Conservation (phyloP, 2,888 invertebrate genomes). For the Drosophila falleni region DNA sequence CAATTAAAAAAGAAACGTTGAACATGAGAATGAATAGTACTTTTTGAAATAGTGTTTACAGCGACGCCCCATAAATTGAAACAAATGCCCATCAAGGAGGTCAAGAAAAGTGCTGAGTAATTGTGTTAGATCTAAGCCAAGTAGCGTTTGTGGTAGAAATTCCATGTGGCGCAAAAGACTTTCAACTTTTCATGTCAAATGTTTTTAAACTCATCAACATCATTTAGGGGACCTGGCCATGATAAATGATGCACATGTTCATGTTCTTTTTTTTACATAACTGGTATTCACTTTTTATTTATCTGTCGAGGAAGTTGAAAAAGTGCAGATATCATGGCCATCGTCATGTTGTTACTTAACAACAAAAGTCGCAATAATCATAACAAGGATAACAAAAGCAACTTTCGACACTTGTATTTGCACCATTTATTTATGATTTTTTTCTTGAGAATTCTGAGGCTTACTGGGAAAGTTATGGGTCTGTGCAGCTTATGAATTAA, state of each 20-base stretch:
- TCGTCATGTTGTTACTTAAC: slow-evolving; percentile 32
- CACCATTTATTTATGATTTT: slow-evolving; percentile 13
- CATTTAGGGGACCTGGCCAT: slow-evolving; percentile 40
- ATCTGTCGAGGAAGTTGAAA: slow-evolving; percentile 49
- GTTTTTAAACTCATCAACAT: slow-evolving; percentile 52
- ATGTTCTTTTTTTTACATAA: slow-evolving; percentile 8
- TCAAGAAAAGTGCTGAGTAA: slow-evolving; percentile 38
- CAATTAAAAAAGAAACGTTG: slow-evolving; percentile 33
- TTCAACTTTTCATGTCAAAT: slow-evolving; percentile 55
- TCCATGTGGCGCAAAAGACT: slow-evolving; percentile 24
- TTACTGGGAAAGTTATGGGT: slow-evolving; percentile 11
- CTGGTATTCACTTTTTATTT: slow-evolving; percentile 23
- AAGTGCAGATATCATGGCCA: slow-evolving; percentile 56
- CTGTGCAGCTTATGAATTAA: slow-evolving; percentile 43
- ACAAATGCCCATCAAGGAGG: slow-evolving; percentile 14
- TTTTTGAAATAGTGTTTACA: slow-evolving; percentile 38
- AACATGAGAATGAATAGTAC: slow-evolving; percentile 15
- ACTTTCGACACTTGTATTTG: slow-evolving; percentile 13
- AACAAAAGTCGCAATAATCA: slow-evolving; percentile 37
- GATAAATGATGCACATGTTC: slow-evolving; percentile 59
- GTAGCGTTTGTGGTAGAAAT: slow-evolving; percentile 18
- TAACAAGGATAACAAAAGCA: slow-evolving; percentile 31
- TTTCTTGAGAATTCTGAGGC: slow-evolving; percentile 17
- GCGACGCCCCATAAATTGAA: slow-evolving; percentile 31
- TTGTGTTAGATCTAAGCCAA: slow-evolving; percentile 26